A percentile compares a stretch with the other conserved stretches of the same genome.
Evolutionary conservation across 2,888 invertebrate species (phyloP).

Genomic region (Drosophila tripunctata): DNA sequence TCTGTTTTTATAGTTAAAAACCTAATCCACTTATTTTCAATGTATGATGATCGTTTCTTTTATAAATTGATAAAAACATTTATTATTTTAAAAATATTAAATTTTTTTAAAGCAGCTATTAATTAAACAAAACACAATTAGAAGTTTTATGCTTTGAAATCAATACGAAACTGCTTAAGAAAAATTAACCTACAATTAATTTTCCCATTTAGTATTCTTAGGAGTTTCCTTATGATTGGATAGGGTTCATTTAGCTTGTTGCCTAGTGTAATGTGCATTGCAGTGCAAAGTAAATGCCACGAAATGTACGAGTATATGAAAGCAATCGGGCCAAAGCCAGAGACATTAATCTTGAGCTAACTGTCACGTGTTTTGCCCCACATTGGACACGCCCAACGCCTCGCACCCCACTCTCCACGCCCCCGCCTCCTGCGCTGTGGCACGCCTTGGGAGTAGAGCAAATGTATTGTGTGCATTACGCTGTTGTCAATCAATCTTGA

Average conservation of each 20-base stretch:
- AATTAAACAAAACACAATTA: too few relatives aligned
- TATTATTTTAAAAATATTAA: too few relatives aligned
- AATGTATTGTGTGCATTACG: conserved; percentile 78
- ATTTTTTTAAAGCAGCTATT: too few relatives aligned
- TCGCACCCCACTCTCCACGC: neutral
- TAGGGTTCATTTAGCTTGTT: conserved; percentile 8
- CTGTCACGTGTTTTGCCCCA: conserved; percentile 60
- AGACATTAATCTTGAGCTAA: conserved; percentile 72
- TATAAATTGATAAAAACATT: too few relatives aligned
- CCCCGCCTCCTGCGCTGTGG: neutral
- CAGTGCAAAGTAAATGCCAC: conserved; percentile 47
- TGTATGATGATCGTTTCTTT: too few relatives aligned
- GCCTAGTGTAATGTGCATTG: conserved; percentile 46
- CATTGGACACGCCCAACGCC: conserved; percentile 13
- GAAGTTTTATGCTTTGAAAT: too few relatives aligned
- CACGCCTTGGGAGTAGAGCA: conserved; percentile 27
- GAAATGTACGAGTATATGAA: conserved; percentile 52
- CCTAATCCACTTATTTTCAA: too few relatives aligned
- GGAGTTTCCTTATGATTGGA: too few relatives aligned
- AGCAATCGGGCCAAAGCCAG: conserved; percentile 57
- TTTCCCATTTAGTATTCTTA: too few relatives aligned
- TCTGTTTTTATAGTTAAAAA: too few relatives aligned
- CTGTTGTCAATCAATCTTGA: conserved; percentile 78
- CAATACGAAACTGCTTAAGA: too few relatives aligned
- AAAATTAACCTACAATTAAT: too few relatives aligned